A percentile compares a stretch with the other conserved stretches of the same genome.
Evolutionary conservation across 1,140 invertebrate species (phyloP).

Genomic region (Pogonomyrmex californicus): DNA sequence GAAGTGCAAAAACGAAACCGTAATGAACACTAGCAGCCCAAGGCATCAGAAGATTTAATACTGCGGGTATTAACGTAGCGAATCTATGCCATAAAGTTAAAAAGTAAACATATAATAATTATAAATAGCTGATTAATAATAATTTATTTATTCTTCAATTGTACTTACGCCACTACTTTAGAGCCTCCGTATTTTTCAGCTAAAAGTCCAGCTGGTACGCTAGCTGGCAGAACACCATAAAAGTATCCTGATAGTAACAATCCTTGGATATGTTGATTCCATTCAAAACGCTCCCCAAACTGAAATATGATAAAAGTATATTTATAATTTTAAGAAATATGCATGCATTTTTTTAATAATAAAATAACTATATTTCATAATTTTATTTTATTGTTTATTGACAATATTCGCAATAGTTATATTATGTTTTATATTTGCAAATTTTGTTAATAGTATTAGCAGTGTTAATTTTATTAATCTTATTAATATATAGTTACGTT

Average conservation of each 20-base stretch:
- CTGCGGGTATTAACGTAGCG: constrained; percentile 89
- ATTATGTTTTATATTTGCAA: constrained; percentile 60
- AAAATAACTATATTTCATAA: background rate
- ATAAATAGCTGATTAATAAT: background rate
- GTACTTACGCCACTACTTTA: constrained; percentile 89
- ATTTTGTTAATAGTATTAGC: background rate
- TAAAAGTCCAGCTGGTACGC: constrained; percentile 90
- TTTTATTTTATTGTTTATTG: background rate
- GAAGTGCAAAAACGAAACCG: constrained; percentile 88
- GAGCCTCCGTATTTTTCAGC: constrained; percentile 92
- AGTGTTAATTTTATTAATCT: constrained; percentile 6
- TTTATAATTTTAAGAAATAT: background rate
- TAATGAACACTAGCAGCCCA: constrained; percentile 89
- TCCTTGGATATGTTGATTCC: constrained; percentile 89
- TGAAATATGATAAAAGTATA: constrained; percentile 68
- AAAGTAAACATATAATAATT: background rate
- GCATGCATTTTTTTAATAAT: background rate
- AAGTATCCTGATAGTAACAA: constrained; percentile 90
- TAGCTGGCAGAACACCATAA: constrained; percentile 88
- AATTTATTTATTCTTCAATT: constrained; percentile 18
- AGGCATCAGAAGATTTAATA: constrained; percentile 91
- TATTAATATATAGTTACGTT: background rate
- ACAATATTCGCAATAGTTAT: background rate
- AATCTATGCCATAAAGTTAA: constrained; percentile 80
- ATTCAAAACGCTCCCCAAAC: constrained; percentile 88